phyloP scores from a whole-genome alignment of 1,140 invertebrate species.

The Trichogramma pretiosum region DNA sequence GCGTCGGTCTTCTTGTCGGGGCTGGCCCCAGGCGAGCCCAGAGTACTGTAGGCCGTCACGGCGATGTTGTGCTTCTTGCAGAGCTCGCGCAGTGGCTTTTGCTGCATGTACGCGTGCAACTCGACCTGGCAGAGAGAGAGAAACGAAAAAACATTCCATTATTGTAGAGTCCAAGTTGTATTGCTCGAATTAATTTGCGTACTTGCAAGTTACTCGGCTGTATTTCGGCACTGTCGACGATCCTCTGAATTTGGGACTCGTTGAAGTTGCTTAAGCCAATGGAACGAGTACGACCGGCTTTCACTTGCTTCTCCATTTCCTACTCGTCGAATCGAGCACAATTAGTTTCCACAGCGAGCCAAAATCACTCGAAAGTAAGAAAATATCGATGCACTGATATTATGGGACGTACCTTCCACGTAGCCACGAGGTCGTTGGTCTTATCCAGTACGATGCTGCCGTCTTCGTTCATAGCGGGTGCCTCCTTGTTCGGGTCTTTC shows the following conservation, averaged over 20 bases:
- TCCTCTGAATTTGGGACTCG: slow-evolving; percentile 54
- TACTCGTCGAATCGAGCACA: slow-evolving; percentile 53
- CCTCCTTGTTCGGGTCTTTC: slow-evolving; percentile 41
- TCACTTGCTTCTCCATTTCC: slow-evolving; percentile 67
- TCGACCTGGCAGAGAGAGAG: slow-evolving; percentile 60
- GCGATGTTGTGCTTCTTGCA: slow-evolving; percentile 63
- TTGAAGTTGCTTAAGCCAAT: slow-evolving; percentile 78
- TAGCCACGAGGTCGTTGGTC: slow-evolving; percentile 58
- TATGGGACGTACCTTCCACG: slow-evolving; percentile 62
- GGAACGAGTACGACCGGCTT: slow-evolving; percentile 53
- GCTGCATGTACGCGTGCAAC: slow-evolving; percentile 74
- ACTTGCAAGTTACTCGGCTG: slow-evolving; percentile 65
- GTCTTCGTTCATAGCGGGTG: slow-evolving; percentile 45
- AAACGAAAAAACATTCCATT: neutral
- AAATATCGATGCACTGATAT: neutral
- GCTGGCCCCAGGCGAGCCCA: slow-evolving; percentile 59
- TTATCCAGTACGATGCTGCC: slow-evolving; percentile 57
- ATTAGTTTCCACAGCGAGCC: slow-evolving; percentile 35
- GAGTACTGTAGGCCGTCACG: slow-evolving; percentile 73
- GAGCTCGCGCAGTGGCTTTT: slow-evolving; percentile 62
- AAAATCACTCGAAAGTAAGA: slow-evolving; percentile 23
- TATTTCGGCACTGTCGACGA: slow-evolving; percentile 55
- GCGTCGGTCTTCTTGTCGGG: slow-evolving; percentile 38
- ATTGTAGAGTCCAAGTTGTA: neutral
- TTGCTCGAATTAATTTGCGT: slow-evolving; percentile 7